Evolutionary conservation across 2,113 vertebrate genomes (phyloP).

Genomic region (Upupa epops): DNA sequence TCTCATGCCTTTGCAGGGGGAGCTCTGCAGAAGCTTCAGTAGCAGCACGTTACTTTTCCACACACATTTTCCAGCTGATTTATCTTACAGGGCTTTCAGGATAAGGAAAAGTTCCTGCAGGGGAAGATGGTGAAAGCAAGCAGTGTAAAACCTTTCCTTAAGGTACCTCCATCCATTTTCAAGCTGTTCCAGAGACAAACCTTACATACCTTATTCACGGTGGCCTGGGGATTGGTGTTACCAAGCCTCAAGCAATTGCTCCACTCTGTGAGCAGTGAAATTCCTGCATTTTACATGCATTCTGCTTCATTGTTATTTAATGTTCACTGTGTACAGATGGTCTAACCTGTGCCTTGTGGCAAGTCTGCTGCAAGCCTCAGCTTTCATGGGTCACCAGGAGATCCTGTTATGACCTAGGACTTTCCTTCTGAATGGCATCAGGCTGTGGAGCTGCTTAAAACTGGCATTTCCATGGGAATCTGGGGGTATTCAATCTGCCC

Average conservation of each 20-base stretch:
- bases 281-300: neutral
- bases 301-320: neutral
- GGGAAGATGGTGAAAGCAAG: neutral
- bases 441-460: neutral
- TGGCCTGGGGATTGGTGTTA: neutral
- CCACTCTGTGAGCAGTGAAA: neutral
- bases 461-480: neutral
- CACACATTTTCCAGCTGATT: neutral
- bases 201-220: neutral
- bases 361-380: neutral
- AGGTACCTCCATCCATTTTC: neutral
- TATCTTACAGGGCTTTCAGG: neutral
- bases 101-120: neutral
- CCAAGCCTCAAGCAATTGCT: neutral
- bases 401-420: neutral
- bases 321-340: neutral
- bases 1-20: neutral
- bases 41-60: neutral
- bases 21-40: neutral
- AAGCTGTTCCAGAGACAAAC: neutral
- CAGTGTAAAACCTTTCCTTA: neutral
- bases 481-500: neutral
- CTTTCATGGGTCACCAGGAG: rapidly evolving
- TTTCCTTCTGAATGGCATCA: neutral
- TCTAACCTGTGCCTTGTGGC: neutral